Evolutionary conservation across 2,113 vertebrate species (phyloP).

Genomic region (Perca schrenkii): DNA sequence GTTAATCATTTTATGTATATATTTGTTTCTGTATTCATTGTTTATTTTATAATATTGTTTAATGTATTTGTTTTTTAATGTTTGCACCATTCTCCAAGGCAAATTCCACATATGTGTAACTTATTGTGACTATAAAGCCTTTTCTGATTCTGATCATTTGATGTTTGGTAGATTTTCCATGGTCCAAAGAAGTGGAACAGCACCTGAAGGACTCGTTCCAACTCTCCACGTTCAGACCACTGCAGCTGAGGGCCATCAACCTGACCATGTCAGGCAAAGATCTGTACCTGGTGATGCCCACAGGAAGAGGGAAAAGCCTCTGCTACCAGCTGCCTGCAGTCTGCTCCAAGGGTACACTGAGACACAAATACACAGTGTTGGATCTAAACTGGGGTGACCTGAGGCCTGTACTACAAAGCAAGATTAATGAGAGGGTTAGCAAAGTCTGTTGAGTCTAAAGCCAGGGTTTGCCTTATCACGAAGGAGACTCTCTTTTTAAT

Average conservation of each 20-base stretch:
- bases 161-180: conserved; percentile 88
- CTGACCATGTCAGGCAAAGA: conserved; percentile 91
- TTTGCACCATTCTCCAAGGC: too few relatives aligned
- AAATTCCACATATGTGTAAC: too few relatives aligned
- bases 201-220: conserved; percentile 87
- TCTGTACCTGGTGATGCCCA: conserved; percentile 97
- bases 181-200: conserved; percentile 88
- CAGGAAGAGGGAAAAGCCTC: conserved; percentile 95
- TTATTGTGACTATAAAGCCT: too few relatives aligned
- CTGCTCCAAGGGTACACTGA: conserved; percentile 88
- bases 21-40: too few relatives aligned
- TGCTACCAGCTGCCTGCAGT: conserved; percentile 96
- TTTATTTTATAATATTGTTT: too few relatives aligned
- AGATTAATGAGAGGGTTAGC: too few relatives aligned
- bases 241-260: conserved; percentile 94
- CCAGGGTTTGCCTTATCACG: too few relatives aligned
- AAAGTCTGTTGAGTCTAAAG: too few relatives aligned
- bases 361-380: neutral
- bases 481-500: too few relatives aligned
- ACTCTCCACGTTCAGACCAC: conserved; percentile 88
- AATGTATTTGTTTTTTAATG: too few relatives aligned
- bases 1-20: neutral
- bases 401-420: too few relatives aligned
- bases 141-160: neutral
- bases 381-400: neutral